Evolutionary conservation across 2,797 vertebrate genomes (phyloP), one percentile per base, ranked within the genome.

Genomic region (Tinamus major): DNA sequence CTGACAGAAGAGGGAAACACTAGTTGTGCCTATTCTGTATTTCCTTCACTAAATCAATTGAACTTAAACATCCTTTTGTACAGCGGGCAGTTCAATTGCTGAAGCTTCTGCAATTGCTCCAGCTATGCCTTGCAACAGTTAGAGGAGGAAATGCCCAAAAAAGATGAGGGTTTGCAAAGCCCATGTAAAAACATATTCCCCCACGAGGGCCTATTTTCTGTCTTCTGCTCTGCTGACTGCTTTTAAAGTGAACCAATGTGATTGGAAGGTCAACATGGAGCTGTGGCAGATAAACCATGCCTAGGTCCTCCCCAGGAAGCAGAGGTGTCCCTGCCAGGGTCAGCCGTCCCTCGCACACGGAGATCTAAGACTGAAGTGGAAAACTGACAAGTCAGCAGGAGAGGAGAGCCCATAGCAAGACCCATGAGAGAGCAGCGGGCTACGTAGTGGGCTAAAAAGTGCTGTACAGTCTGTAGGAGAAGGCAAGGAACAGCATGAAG

Each of bases 211-310:
- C 35, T 71, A 29, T 44, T 74, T 94, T 70, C 68, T 76, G 46
- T 79, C 71, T 77, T 85, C 61, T 69, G 31, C 55, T 83, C 62
- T 37, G 42, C 39, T 70, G 35, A 23, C 13, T 70, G 35, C 77
- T 90, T 85, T 31, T 75, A 70, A 72, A 89, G 63, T 44, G 44
- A 93, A 85, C 20, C 65, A 78, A 81, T 74, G 78, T 59, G 84
- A 90, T 46, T 67, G 29, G 48, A 95, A 93, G 88, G 89, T 90
- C 76, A 70, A 39, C 35, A 44, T 27, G n/a, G 29, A 87, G 35
- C 44, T 87, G 31, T 74, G 56, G 31, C 23, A 77, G 92, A 48
- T 26, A 3, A 85, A 64, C 27, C n/a, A 77, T 35, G 70, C 16
- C 37, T 31, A 61, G 48, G 42, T 63, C 39, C n/a, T 70, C 51